Conservation (phyloP, 2,113 vertebrate species). For the Aegotheles bennettii region DNA sequence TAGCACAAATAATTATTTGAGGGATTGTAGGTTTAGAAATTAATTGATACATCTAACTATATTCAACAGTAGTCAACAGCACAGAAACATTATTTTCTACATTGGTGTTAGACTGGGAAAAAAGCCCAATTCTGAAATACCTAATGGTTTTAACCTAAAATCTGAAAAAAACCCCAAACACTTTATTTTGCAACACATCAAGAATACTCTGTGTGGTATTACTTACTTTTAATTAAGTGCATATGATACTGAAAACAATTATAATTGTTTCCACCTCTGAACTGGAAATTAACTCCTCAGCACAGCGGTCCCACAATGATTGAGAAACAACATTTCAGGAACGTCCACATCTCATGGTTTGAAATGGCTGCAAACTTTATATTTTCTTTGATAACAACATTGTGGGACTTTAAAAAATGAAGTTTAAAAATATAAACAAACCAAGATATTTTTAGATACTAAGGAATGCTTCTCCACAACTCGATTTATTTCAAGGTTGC, state of each 20-base stretch:
- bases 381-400: not conserved
- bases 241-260: not conserved
- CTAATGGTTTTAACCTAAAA: not conserved
- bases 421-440: not conserved
- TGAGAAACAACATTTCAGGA: not conserved
- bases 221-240: not conserved
- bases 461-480: not conserved
- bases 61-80: not conserved
- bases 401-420: not conserved
- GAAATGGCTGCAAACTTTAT: not conserved
- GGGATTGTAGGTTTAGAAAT: not conserved
- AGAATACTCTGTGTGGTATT: not conserved
- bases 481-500: not conserved
- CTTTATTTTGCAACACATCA: not conserved
- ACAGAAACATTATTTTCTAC: not conserved
- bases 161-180: not conserved
- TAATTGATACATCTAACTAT: not conserved
- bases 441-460: not conserved
- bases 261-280: not conserved
- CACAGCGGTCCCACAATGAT: rapidly evolving
- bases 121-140: not conserved
- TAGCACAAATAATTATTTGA: not conserved
- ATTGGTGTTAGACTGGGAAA: not conserved
- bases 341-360: not conserved
- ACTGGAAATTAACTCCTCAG: not conserved